Evolutionary conservation across 1,140 invertebrate species (phyloP).

Genomic region (Penaeus vannamei): DNA sequence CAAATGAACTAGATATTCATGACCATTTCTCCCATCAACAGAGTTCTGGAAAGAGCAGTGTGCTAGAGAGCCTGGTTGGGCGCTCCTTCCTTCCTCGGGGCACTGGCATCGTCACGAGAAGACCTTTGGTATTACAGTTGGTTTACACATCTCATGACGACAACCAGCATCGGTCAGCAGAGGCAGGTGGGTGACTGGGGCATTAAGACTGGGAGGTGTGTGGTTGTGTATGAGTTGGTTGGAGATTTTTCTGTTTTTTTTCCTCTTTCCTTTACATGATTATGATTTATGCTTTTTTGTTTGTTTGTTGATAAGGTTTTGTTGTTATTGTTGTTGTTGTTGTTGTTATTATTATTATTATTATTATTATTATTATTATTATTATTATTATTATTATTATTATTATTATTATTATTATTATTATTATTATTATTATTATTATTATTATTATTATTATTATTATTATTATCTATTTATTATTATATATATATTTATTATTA

Average conservation of each 20-base stretch:
- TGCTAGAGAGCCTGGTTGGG: constrained; percentile 98
- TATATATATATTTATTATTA: no score
- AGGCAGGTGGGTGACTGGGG: constrained; percentile 76
- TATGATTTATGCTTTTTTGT: no score
- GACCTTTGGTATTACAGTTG: constrained; percentile 94
- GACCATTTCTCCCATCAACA: constrained; percentile 72
- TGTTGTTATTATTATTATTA: background rate
- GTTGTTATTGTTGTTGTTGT: background rate
- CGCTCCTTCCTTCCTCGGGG: constrained; percentile 97
- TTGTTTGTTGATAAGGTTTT: no score
- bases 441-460: no score
- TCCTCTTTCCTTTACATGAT: background rate
- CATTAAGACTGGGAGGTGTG: constrained; percentile 33
- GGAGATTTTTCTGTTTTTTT: background rate
- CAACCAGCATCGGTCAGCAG: constrained; percentile 84
- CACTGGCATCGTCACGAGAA: constrained; percentile 95
- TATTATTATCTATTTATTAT: no score
- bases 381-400: no score
- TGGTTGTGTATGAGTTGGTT: no score
- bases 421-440: no score
- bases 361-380: no score
- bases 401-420: no score
- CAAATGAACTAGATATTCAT: background rate
- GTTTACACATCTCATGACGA: constrained; percentile 93
- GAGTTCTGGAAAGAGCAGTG: constrained; percentile 99